Evolutionary conservation across 2,888 invertebrate genomes (phyloP), one percentile per base, ranked within the genome.

Genomic region (Eurytoma californica): DNA sequence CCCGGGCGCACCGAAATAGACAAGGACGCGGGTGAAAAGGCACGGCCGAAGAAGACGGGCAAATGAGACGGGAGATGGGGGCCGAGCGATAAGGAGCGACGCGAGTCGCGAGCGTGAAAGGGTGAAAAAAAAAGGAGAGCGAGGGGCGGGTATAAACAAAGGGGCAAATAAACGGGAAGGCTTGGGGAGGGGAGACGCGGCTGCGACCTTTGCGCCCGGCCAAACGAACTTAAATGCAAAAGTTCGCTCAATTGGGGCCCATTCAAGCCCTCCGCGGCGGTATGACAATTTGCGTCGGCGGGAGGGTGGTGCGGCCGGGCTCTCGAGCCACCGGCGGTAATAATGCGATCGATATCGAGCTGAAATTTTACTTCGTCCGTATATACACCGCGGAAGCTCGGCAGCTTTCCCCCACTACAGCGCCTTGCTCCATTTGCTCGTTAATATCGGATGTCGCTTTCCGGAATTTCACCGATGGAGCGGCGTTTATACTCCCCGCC

Each of bases 21-120:
- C 18, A 39, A 30, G 39, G 55, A 55, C 20, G 55, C 55, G 51
- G 13, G 0, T 30, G 24, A 16, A 55, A 68, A 57, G 12, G 39
- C 14, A 18, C n/a, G 12, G 55, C 30, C 18, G 63, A 4, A 18
- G 39, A 39, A 63, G 47, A 47, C 47, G 63, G 13, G 67, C 67
- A 67, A 67, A 74, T 57, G 57, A 66, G 53, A 30, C 30, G 51
- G 28, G 57, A 75, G 75, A 75, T 75, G 61, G 75, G 68, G 75
- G 75, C 61, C 68, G 68, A 47, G 61, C 61, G 75, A 75, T 75
- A 69, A 63, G 69, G 39, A n/a, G 30, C 0, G 39, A 49, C 49
- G 30, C 14, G n/a, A n/a, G 28, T 30, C 20, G 14, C 12, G 16
- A 14, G 18, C 13, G 49, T 24, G 53, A 63, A 39, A 53, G 14